Base-by-base conservation (phyloP, 2,113 vertebrate species). In the Colossoma macropomum region DNA sequence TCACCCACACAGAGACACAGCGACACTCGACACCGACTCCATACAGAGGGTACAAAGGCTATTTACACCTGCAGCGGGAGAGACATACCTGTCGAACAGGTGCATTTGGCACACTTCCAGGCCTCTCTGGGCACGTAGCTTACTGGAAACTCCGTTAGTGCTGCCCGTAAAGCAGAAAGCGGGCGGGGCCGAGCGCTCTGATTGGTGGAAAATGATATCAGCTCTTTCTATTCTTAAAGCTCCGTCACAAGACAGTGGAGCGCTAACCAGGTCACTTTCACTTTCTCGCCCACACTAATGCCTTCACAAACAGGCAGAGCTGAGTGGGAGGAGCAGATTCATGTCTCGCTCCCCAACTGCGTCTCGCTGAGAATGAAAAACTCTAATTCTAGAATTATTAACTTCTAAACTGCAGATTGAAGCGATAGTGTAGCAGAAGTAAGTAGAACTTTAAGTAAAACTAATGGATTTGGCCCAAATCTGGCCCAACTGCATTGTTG, bases 11-110 rank as follows among this genome's bases (percentile, higher is more conserved):
- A 77, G 25, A 38, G 17, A 10, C 28, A 7, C 23, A 41, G 21
- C 28, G 62, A 80, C 4, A 85, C 41, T 15, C 0, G 45, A 84
- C 60, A 79, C 82, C 38, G 2, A 17, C 13, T 13, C 6, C n/a
- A 25, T 6, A 70, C 65, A 68, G n/a, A 68, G 41, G 56, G 76
- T 19, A 79, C 70, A 84, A 78, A 84, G 76, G 59, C 38, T 74
- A 59, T 54, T 65, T 38, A 79, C 83, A 79, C 76, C 69, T 66
- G 83, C 34, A 34, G 19, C 4, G 81, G 76, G 85, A 70, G 72
- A 65, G 12, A 13, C 54, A 28, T 71, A 87, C 85, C 85, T 87
- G 85, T 87, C 12, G 16, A 80, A 13, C 85, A 87, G 85, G 85
- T 87, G 85, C 74, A 23, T 87, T 45, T 87, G 85, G 85, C 85